Base-by-base conservation (phyloP, 1,140 invertebrate genomes). In the Marisa cornuarietis region DNA sequence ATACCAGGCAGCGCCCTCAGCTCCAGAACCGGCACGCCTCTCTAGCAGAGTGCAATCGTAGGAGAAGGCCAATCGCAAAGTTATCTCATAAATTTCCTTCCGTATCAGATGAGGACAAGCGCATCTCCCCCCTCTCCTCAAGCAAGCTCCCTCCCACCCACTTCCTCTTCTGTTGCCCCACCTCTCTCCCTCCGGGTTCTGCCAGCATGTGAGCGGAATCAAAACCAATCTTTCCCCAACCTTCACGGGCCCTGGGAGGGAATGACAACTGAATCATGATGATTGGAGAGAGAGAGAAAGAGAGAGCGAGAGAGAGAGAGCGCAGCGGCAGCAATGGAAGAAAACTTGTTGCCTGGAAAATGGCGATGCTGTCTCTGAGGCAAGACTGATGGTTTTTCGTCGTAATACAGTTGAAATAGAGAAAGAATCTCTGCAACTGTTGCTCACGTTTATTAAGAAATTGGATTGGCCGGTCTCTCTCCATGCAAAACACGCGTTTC, bases 61-160 rank as follows among this genome's bases (percentile, higher is more conserved):
- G n/a, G 18, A n/a, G 14, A 68, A 68, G 65, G 65, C n/a, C 26
- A 14, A 68, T 68, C 65, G 65, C n/a, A 68, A 68, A 68, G 65
- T 68, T 68, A 68, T 68, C 65, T 68, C 65, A 68, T 68, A 68
- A 68, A 68, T 68, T 68, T 68, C 65, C 54, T 14, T 31, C 65
- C 65, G 22, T 68, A 68, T 68, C 65, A 68, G 65, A 68, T 68
- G 22, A 68, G 65, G 65, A 68, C 13, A 68, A n/a, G 65, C n/a
- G 65, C 26, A 68, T 31, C 65, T 31, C 26, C 11, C 10, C 26
- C 26, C 10, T 22, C 26, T 11, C 65, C 65, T 22, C 31, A 0
- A 42, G 31, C 31, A 2, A 42, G 31, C 31, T 42, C 31, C 31
- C 31, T 42, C 6, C 31, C 31, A 42, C 31, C 31, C 31, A 42